Evolutionary conservation across 2,113 vertebrate species (phyloP).

Genomic region (Silurus glanis): DNA sequence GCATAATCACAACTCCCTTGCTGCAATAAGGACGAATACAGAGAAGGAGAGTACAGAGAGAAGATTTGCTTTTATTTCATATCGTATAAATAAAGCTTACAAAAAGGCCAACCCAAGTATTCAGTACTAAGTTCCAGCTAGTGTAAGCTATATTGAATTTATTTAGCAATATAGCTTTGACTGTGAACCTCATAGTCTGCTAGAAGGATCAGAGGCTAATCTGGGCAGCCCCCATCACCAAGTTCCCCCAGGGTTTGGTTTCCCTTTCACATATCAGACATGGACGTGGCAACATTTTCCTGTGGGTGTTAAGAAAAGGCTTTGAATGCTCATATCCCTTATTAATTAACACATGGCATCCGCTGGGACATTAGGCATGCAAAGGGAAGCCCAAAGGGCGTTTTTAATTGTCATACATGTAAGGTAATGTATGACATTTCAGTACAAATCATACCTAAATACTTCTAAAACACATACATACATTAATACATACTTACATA

Average conservation of each 20-base stretch:
- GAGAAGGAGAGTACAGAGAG: background rate
- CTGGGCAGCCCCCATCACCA: background rate
- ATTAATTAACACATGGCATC: background rate
- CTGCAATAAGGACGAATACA: background rate
- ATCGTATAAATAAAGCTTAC: background rate
- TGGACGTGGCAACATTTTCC: background rate
- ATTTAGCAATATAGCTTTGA: background rate
- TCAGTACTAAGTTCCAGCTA: background rate
- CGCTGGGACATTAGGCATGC: background rate
- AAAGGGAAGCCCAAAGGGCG: background rate
- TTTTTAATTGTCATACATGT: background rate
- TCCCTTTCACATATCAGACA: background rate
- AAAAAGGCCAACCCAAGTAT: background rate
- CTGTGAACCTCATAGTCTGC: background rate
- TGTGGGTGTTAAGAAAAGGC: background rate
- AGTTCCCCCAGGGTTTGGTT: background rate
- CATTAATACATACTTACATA: background rate
- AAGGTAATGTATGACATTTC: no score
- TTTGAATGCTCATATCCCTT: background rate
- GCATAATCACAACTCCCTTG: background rate
- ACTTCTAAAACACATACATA: background rate
- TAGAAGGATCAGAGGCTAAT: slow-evolving; percentile 2
- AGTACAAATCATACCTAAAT: background rate
- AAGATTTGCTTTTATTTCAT: background rate
- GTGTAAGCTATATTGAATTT: background rate